Evolutionary conservation across 2,797 vertebrate genomes (phyloP).

Genomic region (Sphaeramia orbicularis): DNA sequence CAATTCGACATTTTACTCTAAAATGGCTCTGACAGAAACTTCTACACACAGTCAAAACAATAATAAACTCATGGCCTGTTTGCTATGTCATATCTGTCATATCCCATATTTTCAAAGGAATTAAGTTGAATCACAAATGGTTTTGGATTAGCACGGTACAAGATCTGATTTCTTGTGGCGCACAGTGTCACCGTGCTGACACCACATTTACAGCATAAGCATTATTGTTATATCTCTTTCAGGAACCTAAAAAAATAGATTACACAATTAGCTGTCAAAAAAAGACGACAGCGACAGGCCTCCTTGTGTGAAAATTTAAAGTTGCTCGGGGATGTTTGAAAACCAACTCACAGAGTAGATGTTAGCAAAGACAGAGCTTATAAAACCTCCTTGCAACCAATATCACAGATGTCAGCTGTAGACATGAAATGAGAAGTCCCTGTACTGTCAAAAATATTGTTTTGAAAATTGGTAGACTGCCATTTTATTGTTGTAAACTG

Average conservation of each 20-base stretch:
- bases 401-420: too few species aligned
- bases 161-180: conserved; percentile 8
- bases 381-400: too few species aligned
- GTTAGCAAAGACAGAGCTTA: too few species aligned
- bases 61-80: conserved; percentile 7
- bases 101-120: conserved; percentile 12
- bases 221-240: conserved; percentile 11
- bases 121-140: conserved; percentile 26
- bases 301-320: conserved; percentile 19
- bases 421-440: too few species aligned
- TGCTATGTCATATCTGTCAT: too few species aligned
- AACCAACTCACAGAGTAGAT: too few species aligned
- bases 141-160: conserved; percentile 9
- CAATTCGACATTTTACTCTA: conserved; percentile 28
- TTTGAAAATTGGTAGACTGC: too few species aligned
- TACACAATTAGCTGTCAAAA: conserved; percentile 59
- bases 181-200: conserved; percentile 15
- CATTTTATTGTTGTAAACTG: too few species aligned
- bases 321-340: too few species aligned
- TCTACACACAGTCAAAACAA: conserved; percentile 10
- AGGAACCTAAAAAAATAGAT: conserved; percentile 8
- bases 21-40: conserved; percentile 24
- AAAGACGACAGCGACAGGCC: conserved; percentile 53
- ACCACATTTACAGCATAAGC: background rate
- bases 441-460: too few species aligned